phyloP scores from a whole-genome alignment of 2,797 vertebrate species.

The Pitangus sulphuratus region DNA sequence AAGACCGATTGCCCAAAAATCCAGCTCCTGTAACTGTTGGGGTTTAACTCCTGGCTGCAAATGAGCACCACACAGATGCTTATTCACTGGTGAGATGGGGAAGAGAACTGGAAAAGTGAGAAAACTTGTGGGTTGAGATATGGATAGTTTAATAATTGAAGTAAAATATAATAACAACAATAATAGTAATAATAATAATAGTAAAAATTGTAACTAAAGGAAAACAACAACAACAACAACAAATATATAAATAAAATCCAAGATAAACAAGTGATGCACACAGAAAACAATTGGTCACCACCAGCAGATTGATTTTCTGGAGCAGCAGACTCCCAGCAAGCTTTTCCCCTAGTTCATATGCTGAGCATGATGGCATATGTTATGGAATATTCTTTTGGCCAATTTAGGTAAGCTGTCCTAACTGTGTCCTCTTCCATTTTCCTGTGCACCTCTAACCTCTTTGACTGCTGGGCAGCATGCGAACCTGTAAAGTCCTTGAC shows the following conservation, averaged over 20 bases:
- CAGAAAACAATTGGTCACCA: background rate
- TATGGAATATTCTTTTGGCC: background rate
- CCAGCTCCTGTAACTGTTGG: background rate
- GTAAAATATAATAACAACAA: background rate
- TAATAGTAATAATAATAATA: background rate
- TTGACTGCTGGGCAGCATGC: background rate
- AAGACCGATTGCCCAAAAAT: background rate
- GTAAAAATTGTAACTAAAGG: background rate
- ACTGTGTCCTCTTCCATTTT: background rate
- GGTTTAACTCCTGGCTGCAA: background rate
- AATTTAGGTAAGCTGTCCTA: background rate
- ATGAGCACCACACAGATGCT: background rate
- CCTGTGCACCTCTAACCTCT: background rate
- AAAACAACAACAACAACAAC: background rate
- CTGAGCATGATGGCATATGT: background rate
- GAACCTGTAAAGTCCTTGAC: background rate
- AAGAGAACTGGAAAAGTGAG: background rate
- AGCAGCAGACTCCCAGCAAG: background rate
- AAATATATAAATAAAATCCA: background rate
- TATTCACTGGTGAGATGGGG: background rate
- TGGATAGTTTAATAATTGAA: background rate
- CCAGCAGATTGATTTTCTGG: background rate
- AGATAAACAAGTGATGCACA: background rate
- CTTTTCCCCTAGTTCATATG: background rate
- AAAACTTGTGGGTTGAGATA: background rate